These are phyloP conservation scores for Mormyrus iriodes DNA, from an alignment of 2,113 vertebrate species.

Conservation along the genomic window DNA sequence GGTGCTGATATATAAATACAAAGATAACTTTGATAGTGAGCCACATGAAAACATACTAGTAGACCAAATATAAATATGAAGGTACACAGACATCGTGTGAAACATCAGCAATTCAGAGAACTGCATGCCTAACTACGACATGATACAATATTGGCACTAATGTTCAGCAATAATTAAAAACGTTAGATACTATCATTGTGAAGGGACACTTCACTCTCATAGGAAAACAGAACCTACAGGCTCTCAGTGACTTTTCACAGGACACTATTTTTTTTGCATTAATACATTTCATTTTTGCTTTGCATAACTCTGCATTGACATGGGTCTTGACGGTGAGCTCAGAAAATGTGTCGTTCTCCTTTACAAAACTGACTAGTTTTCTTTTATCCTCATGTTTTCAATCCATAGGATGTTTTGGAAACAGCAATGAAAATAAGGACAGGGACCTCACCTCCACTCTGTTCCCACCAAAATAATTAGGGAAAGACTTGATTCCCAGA, in stretches of 20 bases:
- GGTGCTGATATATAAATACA: constrained; percentile 1
- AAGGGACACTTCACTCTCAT: background rate
- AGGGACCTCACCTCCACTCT: background rate
- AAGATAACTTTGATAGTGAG: background rate
- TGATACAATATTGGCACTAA: constrained; percentile 29
- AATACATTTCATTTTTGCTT: background rate
- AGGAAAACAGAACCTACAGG: background rate
- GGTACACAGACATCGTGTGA: background rate
- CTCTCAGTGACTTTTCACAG: background rate
- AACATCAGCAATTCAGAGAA: constrained; percentile 46
- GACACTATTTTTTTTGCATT: background rate
- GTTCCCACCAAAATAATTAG: background rate
- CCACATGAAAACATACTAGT: background rate
- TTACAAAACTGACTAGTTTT: background rate
- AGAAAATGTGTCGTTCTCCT: background rate
- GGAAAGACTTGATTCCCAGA: background rate
- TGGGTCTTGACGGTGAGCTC: background rate
- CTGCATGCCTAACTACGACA: constrained; percentile 36
- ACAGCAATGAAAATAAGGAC: background rate
- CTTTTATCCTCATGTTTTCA: background rate
- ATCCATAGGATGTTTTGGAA: background rate
- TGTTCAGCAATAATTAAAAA: constrained; percentile 41
- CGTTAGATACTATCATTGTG: constrained; percentile 35
- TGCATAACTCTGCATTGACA: background rate
- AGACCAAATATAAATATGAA: background rate